These are phyloP conservation scores for Drosophila greeni DNA, from an alignment of 2,888 invertebrate genomes.

Conservation along the genomic window DNA sequence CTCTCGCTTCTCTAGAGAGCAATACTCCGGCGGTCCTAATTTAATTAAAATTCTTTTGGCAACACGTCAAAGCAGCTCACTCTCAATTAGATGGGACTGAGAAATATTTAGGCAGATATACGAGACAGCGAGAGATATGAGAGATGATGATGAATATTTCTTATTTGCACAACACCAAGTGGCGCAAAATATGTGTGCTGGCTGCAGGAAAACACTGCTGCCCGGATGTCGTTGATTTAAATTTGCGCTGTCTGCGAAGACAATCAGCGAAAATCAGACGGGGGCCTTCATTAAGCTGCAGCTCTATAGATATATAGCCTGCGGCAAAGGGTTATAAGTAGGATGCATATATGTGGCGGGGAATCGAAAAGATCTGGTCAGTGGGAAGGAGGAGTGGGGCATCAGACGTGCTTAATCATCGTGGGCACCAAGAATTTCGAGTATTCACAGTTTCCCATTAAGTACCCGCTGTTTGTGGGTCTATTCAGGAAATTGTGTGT, in stretches of 20 bases:
- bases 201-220: slow-evolving; percentile 31
- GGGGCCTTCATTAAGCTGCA: slow-evolving; percentile 50
- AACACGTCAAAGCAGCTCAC: slow-evolving; percentile 48
- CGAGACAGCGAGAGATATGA: slow-evolving; percentile 2
- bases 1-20: neutral
- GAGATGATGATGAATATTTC: slow-evolving; percentile 23
- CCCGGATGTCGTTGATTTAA: slow-evolving; percentile 73
- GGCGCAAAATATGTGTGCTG: slow-evolving; percentile 29
- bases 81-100: slow-evolving; percentile 44
- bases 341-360: slow-evolving; percentile 7
- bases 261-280: slow-evolving; percentile 59
- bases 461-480: neutral
- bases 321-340: slow-evolving; percentile 30
- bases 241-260: slow-evolving; percentile 64
- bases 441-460: neutral
- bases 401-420: neutral
- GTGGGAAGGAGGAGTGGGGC: neutral
- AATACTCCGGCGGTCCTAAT: slow-evolving; percentile 44
- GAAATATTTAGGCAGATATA: slow-evolving; percentile 10
- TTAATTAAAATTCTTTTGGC: slow-evolving; percentile 72
- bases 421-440: slow-evolving; percentile 2
- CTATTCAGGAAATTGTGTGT: neutral
- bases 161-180: slow-evolving; percentile 23
- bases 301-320: slow-evolving; percentile 11
- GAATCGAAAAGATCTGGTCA: neutral